These are phyloP conservation scores for Paedocypris sp. DNA, from an alignment of 2,113 vertebrate genomes.

Conservation along the genomic window DNA sequence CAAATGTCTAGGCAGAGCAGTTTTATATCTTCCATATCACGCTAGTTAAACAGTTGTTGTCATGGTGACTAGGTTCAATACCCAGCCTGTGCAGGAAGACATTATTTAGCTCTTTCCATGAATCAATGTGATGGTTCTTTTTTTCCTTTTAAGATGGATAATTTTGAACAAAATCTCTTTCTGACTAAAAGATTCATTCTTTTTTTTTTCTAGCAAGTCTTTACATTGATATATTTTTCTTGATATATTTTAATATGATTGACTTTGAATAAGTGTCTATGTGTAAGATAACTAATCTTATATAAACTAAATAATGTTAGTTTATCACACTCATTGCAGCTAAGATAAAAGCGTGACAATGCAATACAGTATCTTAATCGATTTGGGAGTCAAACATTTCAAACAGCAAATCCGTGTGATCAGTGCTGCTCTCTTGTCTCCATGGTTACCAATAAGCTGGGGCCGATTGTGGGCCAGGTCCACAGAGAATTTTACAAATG, in stretches of 20 bases:
- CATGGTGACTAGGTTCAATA: conserved; percentile 22
- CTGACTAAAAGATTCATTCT: no score
- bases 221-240: no score
- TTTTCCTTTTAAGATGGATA: conserved; percentile 15
- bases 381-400: conserved; percentile 1
- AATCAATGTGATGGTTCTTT: conserved; percentile 31
- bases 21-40: no score
- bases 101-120: conserved; percentile 17
- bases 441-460: conserved; percentile 24
- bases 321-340: background rate
- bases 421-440: conserved; percentile 13
- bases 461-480: conserved; percentile 8
- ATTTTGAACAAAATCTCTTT: background rate
- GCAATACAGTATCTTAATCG: background rate
- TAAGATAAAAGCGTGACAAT: background rate
- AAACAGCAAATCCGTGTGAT: conserved; percentile 2
- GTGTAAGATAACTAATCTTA: no score
- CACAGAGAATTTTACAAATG: conserved; percentile 5
- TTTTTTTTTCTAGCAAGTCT: no score
- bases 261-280: no score
- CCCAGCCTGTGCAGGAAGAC: conserved; percentile 12
- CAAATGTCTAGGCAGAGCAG: no score
- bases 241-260: no score
- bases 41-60: no score
- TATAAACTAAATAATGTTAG: no score